Base-by-base conservation (phyloP, 2,888 invertebrate genomes). In the Stenichneumon culpator region DNA sequence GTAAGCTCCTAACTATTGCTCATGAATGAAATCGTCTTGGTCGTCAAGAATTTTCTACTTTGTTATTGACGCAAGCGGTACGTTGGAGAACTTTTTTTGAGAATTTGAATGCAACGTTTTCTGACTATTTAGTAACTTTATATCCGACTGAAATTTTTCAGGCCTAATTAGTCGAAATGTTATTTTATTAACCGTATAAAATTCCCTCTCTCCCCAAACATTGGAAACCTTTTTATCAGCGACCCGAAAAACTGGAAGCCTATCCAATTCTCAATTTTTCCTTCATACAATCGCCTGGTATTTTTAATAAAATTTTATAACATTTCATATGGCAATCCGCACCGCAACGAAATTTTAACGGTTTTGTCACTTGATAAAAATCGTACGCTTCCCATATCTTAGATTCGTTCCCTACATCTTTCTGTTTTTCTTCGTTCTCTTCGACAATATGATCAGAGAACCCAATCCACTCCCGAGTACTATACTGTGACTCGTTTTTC, bases 401-500 rank as follows among this genome's bases (percentile, higher is more conserved):
- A 11, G 57, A 25, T 9, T 22, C 25, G 11, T 57, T 22, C 25
- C 6, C 4, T 57, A 25, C 14, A 44, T 44, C 44, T 11, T 22
- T 25, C 25, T 14, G 57, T 25, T 22, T 57, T 22, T 25, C 22
- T 57, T 14, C 25, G 22, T 25, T 14, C 14, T 25, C 57, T 57
- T 22, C 14, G 25, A 9, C 25, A 22, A 11, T 57, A 57, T 52
- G 52, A 60, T 63, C 36, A 36, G 36, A 36, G 63, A 63, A 63
- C 3, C 28, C 36, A 32, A 19, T 32, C 36, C 22, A 1, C 57
- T 25, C 0, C 4, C 22, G 25, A 57, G 14, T 57, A 60, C 25
- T 28, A 16, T 72, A 39, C 6, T 3, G 28, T 9, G 16, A 54
- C 32, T 16, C 57, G 72, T 57, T 73, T 73, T 73, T 68, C 47